A percentile compares a stretch with the other conserved stretches of the same genome.
phyloP scores from a whole-genome alignment of 2,797 vertebrate genomes.

The Capromys pilorides region DNA sequence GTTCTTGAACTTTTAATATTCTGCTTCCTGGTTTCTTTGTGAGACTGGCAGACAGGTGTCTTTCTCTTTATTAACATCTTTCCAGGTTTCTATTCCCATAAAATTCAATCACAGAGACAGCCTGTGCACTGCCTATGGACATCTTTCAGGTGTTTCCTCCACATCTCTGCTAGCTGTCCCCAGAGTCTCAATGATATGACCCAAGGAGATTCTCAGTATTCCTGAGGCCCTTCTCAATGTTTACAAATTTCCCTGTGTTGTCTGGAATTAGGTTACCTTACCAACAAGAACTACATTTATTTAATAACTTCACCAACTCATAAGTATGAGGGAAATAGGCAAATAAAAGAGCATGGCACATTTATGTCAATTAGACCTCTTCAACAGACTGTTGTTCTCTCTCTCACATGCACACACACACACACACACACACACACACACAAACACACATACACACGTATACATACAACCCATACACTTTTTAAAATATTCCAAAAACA shows the following conservation, averaged over 20 bases:
- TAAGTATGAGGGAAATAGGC: not conserved
- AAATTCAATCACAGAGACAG: conserved; percentile 7
- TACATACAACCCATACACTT: too few species aligned
- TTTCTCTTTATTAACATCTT: not conserved
- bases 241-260: not conserved
- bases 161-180: not conserved
- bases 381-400: not conserved
- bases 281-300: not conserved
- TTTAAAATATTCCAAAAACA: not conserved
- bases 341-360: not conserved
- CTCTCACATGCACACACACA: not conserved
- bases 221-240: not conserved
- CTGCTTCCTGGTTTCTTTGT: not conserved
- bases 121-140: not conserved
- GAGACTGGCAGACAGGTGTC: not conserved
- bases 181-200: not conserved
- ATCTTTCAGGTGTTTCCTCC: not conserved
- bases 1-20: conserved; percentile 2
- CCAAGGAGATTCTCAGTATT: not conserved
- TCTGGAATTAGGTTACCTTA: not conserved
- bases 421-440: not conserved
- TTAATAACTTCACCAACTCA: not conserved
- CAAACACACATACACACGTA: too few species aligned
- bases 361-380: not conserved
- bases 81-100: conserved; percentile 20